These are phyloP conservation scores for Zosterops japonicus DNA, from an alignment of 2,113 vertebrate species.

Conservation along the genomic window DNA sequence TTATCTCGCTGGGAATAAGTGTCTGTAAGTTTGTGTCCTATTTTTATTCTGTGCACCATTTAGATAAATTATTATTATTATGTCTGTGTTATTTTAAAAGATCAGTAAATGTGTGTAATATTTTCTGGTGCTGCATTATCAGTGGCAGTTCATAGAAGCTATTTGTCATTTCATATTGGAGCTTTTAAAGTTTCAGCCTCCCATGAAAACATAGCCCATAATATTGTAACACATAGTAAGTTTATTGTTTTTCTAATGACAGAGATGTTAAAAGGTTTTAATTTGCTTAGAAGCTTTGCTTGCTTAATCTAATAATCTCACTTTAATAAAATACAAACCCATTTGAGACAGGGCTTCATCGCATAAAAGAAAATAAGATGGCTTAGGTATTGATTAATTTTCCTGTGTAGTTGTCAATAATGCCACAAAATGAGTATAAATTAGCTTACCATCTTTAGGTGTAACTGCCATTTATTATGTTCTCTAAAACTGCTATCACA, in stretches of 20 bases:
- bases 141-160: not conserved
- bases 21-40: not conserved
- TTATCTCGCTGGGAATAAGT: not conserved
- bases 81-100: not conserved
- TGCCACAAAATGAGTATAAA: not conserved
- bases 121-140: not conserved
- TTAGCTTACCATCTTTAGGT: not conserved
- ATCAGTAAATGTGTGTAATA: not conserved
- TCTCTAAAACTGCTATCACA: not conserved
- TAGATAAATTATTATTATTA: not conserved
- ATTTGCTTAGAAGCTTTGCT: not conserved
- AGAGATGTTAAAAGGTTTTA: not conserved
- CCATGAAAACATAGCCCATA: not conserved
- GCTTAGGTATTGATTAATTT: not conserved
- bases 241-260: not conserved
- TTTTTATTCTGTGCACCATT: not conserved
- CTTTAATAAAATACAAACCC: not conserved
- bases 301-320: not conserved
- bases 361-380: not conserved
- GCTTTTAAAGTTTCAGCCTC: not conserved
- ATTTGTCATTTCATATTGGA: not conserved
- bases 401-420: not conserved
- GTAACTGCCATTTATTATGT: not conserved
- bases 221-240: not conserved
- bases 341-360: not conserved